Evolutionary conservation across 2,888 invertebrate genomes (phyloP), one percentile per base, ranked within the genome.

Genomic region (Parapristionchus giblindavisi): DNA sequence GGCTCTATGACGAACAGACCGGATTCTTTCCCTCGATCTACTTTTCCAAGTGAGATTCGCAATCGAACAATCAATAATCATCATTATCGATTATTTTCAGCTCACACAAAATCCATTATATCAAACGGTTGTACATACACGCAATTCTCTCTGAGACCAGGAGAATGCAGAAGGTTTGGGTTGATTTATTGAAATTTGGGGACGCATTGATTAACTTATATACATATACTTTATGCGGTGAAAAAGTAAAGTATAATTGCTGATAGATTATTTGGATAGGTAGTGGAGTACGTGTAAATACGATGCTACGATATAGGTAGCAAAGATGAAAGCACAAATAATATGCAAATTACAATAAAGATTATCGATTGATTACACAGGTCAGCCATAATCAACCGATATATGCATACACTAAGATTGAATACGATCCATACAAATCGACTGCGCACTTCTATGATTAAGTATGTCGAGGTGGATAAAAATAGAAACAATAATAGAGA

Each of bases 21-120:
- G 68, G 51, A 2, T 38, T 68, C 43, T 68, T 52, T 36, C 68
- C 68, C 0, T 68, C 68, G 36, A 68, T 68, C 24, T 68, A 68
- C 36, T 38, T 68, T 34, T 38, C 32, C 68, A 21, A 38, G 68
- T 68, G n/a, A 61, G 29, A 36, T 17, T 43, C 43, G 17, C 11
- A 43, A 43, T 43, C 43, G 17, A 43, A 43, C 43, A 43, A 43
- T 43, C 17, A 14, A 43, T 43, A 14, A 14, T 17, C 17, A 43
- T 14, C 17, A 14, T 43, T 14, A 43, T 43, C 17, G 43, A 29
- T 58, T 17, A 24, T 63, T 38, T 65, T 24, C 40, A 68, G 68
- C 34, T 51, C n/a, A n/a, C n/a, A 52, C 6, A 4, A 51, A 0
- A 34, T 11, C 3, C 51, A 51, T 21, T 51, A 48, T 29, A 2